Base-by-base conservation (phyloP, 2,888 invertebrate species). In the Imbricaverruca yamaguchii region DNA sequence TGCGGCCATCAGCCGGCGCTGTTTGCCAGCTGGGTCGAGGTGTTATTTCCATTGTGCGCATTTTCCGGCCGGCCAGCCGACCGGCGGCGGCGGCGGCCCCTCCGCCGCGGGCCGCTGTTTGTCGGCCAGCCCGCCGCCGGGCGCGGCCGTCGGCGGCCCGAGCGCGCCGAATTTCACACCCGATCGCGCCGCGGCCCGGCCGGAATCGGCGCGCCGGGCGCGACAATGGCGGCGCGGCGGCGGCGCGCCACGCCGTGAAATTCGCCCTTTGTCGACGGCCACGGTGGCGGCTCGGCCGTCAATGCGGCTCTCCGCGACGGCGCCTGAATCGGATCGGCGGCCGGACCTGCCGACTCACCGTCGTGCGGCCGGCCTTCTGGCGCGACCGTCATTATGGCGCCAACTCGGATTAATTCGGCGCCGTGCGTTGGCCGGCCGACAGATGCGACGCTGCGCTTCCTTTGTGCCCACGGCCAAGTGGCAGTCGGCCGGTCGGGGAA, bases 181-280 rank as follows among this genome's bases (percentile, higher is more conserved):
- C 74, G 55, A 74, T 74, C 74, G 74, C 53, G 74, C 10, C 39
- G 69, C 15, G 15, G 25, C 13, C 18, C 61, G 39, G 69, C 39
- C 74, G 6, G 21, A 9, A 65, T 65, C 65, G 55, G 10, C 74
- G 23, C 74, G 0, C 69, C 9, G 39, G n/a, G 18, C 25, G 67
- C 67, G 21, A 74, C 21, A 74, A 74, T 74, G 74, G 12, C 39
- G 67, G 39, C 25, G 25, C 39, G 0, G 15, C 69, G 25, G 25
- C 39, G 69, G 25, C 74, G 74, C 74, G 74, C 55, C 74, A 55
- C 10, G 53, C 74, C 74, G 74, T 74, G 74, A 74, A 74, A 74
- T 74, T 18, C 55, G 10, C 18, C 74, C 53, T 74, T 74, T 74
- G 74, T 74, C 21, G 69, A 13, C 69, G 74, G 53, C 55, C 74